Percentiles rank a stretch among this genome's conserved stretches.
These are phyloP conservation scores for Clinocottus analis DNA, from an alignment of 2,113 vertebrate species.

Conservation along the genomic window DNA sequence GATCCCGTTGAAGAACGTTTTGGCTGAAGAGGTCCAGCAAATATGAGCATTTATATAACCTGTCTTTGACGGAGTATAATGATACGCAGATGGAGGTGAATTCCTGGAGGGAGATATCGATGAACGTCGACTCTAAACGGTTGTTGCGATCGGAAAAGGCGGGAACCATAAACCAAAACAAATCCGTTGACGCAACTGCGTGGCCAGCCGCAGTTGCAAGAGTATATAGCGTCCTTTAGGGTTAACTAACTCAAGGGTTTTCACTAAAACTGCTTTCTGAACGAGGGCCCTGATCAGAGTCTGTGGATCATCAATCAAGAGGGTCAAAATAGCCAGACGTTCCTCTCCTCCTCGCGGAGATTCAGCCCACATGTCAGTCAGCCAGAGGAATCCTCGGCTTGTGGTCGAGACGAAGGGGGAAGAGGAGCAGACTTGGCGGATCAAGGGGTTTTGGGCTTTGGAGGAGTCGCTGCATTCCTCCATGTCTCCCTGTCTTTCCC, in stretches of 20 bases:
- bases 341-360: conserved; percentile 33
- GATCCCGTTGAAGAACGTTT: too few species aligned
- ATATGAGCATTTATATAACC: too few species aligned
- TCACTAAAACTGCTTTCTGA: background rate
- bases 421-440: conserved; percentile 71
- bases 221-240: too few species aligned
- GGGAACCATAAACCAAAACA: too few species aligned
- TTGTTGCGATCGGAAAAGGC: too few species aligned
- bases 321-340: conserved; percentile 37
- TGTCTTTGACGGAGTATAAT: too few species aligned
- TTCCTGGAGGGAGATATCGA: too few species aligned
- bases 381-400: conserved; percentile 67
- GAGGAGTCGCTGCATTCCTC: conserved; percentile 71
- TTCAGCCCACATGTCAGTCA: conserved; percentile 54
- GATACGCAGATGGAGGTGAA: too few species aligned
- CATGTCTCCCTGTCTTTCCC: conserved; percentile 67
- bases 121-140: too few species aligned
- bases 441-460: conserved; percentile 63
- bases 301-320: conserved; percentile 58
- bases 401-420: conserved; percentile 65
- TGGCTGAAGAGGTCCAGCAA: too few species aligned
- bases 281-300: conserved; percentile 10
- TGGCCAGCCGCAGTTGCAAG: too few species aligned
- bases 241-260: background rate
- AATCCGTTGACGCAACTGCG: too few species aligned